Conservation (phyloP, 2,888 invertebrate genomes). For the Scaeva pyrastri region DNA sequence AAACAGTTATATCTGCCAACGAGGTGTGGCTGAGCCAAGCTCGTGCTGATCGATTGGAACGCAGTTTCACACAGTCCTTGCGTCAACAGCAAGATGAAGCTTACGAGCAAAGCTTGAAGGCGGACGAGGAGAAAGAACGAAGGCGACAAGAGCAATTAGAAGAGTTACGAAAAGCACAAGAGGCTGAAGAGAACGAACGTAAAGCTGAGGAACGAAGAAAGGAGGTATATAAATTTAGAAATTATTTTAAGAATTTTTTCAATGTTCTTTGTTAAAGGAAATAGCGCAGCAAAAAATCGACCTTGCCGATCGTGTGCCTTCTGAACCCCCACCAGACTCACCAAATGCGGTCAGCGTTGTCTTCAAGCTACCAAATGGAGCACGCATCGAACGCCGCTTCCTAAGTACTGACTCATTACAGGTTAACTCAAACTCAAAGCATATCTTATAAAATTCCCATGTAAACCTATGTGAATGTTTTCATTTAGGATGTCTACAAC, state of each 20-base stretch:
- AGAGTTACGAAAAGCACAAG: constrained; percentile 85
- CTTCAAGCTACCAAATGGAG: constrained; percentile 96
- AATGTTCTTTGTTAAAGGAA: constrained; percentile 82
- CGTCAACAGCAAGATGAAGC: constrained; percentile 97
- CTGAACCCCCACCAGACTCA: constrained; percentile 90
- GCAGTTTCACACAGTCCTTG: constrained; percentile 93
- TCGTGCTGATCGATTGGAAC: constrained; percentile 92
- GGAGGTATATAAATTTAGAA: constrained; percentile 79
- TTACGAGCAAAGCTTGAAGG: constrained; percentile 94
- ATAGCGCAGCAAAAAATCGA: constrained; percentile 88
- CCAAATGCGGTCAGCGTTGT: constrained; percentile 92
- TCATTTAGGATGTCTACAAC: constrained; percentile 94
- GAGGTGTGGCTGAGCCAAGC: constrained; percentile 94
- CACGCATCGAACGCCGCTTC: constrained; percentile 94
- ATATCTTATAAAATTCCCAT: not conserved
- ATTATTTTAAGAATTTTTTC: not conserved
- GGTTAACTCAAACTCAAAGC: constrained; percentile 85
- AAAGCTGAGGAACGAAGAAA: constrained; percentile 85
- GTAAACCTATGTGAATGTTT: constrained; percentile 26
- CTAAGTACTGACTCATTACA: constrained; percentile 91
- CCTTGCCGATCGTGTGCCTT: constrained; percentile 87
- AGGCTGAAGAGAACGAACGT: constrained; percentile 84
- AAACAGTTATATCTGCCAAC: constrained; percentile 92
- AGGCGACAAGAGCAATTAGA: constrained; percentile 86
- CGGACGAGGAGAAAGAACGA: constrained; percentile 97